Evolutionary conservation across 2,113 vertebrate genomes (phyloP).

Genomic region (Hypocryptadius cinnamomeus): DNA sequence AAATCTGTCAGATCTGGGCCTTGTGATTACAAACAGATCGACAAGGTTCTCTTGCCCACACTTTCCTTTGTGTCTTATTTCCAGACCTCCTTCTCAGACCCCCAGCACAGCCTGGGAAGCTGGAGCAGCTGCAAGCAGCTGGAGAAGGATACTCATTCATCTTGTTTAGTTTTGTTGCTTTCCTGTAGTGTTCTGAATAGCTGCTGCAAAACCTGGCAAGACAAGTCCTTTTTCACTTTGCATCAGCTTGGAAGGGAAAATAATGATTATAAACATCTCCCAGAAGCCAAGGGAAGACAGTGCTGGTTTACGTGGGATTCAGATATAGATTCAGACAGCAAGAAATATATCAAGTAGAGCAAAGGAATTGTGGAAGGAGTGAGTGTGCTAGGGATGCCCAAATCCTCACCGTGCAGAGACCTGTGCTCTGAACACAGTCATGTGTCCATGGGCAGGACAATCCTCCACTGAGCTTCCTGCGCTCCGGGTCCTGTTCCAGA

Average conservation of each 20-base stretch:
- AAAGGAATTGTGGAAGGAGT: not conserved
- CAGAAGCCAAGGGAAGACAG: not conserved
- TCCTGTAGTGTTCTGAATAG: not conserved
- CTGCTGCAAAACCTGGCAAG: not conserved
- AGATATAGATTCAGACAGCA: not conserved
- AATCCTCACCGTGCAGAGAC: not conserved
- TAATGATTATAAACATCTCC: not conserved
- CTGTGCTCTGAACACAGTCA: not conserved
- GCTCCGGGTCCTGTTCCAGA: not conserved
- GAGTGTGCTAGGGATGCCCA: not conserved
- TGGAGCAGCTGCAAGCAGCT: not conserved
- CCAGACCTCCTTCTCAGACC: not conserved
- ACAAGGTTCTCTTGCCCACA: not conserved
- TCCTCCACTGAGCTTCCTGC: not conserved
- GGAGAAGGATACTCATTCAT: not conserved
- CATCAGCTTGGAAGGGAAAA: not conserved
- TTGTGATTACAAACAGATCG: not conserved
- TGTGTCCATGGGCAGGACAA: not conserved
- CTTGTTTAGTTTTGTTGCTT: not conserved
- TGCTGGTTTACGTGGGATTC: not conserved
- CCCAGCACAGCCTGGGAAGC: not conserved
- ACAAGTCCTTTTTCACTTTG: not conserved
- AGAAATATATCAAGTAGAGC: not conserved
- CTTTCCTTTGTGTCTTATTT: not conserved
- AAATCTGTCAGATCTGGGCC: not conserved